These are phyloP conservation scores for Tipula helvola DNA, from an alignment of 2,888 invertebrate species.

Conservation along the genomic window DNA sequence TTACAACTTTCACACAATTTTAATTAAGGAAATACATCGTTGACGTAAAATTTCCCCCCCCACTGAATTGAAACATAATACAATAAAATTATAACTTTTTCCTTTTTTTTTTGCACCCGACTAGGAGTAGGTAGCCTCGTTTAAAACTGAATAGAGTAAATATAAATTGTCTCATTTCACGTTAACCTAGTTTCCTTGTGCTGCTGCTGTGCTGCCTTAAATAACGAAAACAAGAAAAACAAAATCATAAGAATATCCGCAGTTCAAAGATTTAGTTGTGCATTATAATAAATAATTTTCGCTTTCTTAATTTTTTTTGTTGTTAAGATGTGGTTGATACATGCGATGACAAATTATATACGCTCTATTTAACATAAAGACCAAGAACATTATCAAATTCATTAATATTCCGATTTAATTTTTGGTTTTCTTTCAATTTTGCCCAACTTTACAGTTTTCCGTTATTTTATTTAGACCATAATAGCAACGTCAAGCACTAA, in stretches of 20 bases:
- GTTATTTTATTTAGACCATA: neutral
- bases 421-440: neutral
- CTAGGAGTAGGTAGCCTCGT: neutral
- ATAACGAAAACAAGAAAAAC: neutral
- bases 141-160: neutral
- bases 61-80: no score
- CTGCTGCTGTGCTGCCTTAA: neutral
- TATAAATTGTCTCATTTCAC: neutral
- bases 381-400: neutral
- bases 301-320: neutral
- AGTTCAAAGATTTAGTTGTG: neutral
- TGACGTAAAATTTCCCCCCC: no score
- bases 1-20: neutral
- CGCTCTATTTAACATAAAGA: neutral
- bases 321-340: neutral
- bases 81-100: no score
- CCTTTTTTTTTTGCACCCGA: no score
- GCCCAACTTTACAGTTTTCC: neutral
- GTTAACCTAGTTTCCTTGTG: neutral
- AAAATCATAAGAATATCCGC: neutral
- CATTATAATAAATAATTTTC: neutral
- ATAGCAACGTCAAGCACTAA: neutral
- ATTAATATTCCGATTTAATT: neutral
- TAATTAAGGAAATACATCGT: neutral
- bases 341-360: neutral